A percentile compares a stretch with the other conserved stretches of the same genome.
These are phyloP conservation scores for Diploscapter pachys DNA, from an alignment of 1,140 invertebrate species.

Conservation along the genomic window DNA sequence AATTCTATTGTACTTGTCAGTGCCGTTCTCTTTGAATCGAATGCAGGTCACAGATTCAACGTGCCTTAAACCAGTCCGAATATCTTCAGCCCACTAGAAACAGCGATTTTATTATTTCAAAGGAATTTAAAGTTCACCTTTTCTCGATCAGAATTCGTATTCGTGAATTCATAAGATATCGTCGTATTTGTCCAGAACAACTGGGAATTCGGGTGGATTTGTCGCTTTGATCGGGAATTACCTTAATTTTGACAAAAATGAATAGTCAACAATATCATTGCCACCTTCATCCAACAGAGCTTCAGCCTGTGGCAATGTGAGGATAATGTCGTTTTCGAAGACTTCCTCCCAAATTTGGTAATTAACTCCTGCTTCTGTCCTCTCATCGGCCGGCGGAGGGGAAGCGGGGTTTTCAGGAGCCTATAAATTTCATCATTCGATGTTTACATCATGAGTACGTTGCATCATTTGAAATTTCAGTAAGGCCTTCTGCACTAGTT, in stretches of 20 bases:
- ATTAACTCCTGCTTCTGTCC: constrained; percentile 51
- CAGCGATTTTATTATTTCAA: constrained; percentile 2
- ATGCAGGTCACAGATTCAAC: constrained; percentile 50
- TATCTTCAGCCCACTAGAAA: constrained; percentile 48
- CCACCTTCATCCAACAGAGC: constrained; percentile 41
- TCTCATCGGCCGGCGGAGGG: constrained; percentile 38
- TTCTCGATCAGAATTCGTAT: not conserved
- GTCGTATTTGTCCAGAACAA: constrained; percentile 45
- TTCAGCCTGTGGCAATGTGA: constrained; percentile 49
- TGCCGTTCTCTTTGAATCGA: constrained; percentile 46
- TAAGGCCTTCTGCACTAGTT: not conserved
- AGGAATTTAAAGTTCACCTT: too few relatives aligned
- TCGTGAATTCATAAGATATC: constrained; percentile 43
- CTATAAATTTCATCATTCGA: not conserved
- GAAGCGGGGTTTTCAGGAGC: constrained; percentile 11
- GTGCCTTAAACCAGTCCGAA: constrained; percentile 44
- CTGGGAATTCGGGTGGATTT: constrained; percentile 45
- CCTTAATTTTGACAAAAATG: not conserved
- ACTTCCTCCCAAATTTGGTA: constrained; percentile 45
- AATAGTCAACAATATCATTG: not conserved
- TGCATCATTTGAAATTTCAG: constrained; percentile 11
- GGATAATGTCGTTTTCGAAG: constrained; percentile 55
- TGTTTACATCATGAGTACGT: not conserved
- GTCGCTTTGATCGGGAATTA: constrained; percentile 34
- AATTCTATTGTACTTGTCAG: constrained; percentile 12